A percentile compares a stretch with the other conserved stretches of the same genome.
Conservation (phyloP, 2,888 invertebrate genomes). For the Malthinus seriepunctatus region DNA sequence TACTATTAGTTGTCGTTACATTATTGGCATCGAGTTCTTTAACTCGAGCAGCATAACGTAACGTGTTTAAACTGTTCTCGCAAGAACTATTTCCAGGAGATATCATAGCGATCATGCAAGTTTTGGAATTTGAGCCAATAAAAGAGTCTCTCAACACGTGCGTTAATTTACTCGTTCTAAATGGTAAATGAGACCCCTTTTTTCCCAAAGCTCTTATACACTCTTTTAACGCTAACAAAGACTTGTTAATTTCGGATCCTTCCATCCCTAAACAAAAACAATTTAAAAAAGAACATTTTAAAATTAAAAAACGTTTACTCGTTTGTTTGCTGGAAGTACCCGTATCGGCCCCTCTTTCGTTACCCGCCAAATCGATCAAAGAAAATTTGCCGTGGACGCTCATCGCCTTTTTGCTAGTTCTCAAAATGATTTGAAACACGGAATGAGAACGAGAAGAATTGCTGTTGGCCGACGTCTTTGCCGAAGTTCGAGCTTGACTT, state of each 20-base stretch:
- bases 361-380: constrained; percentile 95
- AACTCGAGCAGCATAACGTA: constrained; percentile 96
- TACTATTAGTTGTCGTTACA: constrained; percentile 56
- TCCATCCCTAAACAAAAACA: constrained; percentile 68
- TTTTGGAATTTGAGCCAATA: constrained; percentile 96
- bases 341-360: constrained; percentile 98
- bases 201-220: constrained; percentile 95
- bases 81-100: constrained; percentile 96
- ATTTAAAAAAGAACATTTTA: not conserved
- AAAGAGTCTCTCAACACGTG: constrained; percentile 96
- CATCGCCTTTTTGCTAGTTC: constrained; percentile 70
- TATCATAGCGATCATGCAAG: constrained; percentile 99
- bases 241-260: constrained; percentile 96
- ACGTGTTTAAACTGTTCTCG: constrained; percentile 97
- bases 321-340: constrained; percentile 95
- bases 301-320: constrained; percentile 44
- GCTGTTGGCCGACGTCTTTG: constrained; percentile 96
- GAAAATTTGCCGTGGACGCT: constrained; percentile 97
- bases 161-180: constrained; percentile 95
- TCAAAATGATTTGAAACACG: constrained; percentile 95
- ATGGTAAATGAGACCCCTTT: constrained; percentile 95
- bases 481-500: constrained; percentile 89
- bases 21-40: constrained; percentile 81
- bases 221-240: constrained; percentile 93
- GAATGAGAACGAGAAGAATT: constrained; percentile 99